These are phyloP conservation scores for Mylabris sibirica DNA, from an alignment of 2,888 invertebrate genomes.

Conservation along the genomic window DNA sequence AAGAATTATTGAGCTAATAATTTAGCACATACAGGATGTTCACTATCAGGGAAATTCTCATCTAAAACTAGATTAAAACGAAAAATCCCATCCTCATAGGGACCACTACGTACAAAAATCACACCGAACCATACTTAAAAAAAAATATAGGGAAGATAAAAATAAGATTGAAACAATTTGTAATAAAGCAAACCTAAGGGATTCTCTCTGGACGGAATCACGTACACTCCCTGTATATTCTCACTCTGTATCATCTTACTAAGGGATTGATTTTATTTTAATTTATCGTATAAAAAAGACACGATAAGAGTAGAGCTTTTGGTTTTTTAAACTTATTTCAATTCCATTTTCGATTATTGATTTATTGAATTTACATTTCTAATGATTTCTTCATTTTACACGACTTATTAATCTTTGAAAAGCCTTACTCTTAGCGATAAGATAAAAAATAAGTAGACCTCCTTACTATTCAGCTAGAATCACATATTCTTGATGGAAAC, in stretches of 20 bases:
- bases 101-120: constrained; percentile 86
- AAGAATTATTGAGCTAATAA: neutral
- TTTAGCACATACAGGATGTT: constrained; percentile 77
- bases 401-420: too few relatives aligned
- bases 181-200: constrained; percentile 74
- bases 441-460: constrained; percentile 43
- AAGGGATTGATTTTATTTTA: constrained; percentile 52
- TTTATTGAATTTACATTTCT: too few relatives aligned
- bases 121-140: constrained; percentile 89
- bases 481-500: constrained; percentile 87
- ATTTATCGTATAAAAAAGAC: too few relatives aligned
- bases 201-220: constrained; percentile 88
- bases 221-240: constrained; percentile 87
- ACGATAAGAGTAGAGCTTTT: too few relatives aligned
- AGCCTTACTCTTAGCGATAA: too few relatives aligned
- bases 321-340: too few relatives aligned
- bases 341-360: too few relatives aligned
- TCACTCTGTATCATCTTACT: constrained; percentile 87
- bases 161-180: constrained; percentile 15
- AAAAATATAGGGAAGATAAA: constrained; percentile 24
- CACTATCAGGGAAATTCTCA: constrained; percentile 84
- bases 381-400: too few relatives aligned
- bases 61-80: constrained; percentile 88
- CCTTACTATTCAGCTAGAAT: constrained; percentile 94
- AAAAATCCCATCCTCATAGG: constrained; percentile 90